phyloP scores from a whole-genome alignment of 2,797 vertebrate species.

The Cryptoprocta ferox region DNA sequence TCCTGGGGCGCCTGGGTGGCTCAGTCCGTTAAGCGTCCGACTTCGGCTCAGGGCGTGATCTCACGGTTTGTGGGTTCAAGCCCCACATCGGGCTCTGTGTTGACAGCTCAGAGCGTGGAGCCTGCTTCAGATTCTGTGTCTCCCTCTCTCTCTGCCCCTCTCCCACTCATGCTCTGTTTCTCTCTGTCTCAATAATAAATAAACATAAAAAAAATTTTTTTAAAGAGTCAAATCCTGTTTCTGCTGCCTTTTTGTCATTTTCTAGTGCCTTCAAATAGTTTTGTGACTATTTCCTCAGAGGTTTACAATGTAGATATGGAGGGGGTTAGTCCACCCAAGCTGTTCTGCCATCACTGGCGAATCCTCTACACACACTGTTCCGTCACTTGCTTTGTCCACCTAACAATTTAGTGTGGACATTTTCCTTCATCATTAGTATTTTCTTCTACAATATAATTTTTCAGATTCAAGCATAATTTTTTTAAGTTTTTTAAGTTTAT shows the following conservation, averaged over 20 bases:
- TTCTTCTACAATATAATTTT: constrained; percentile 19
- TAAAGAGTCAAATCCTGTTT: constrained; percentile 44
- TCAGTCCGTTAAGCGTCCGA: too few relatives aligned
- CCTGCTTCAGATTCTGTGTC: too few relatives aligned
- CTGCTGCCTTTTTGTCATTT: not conserved
- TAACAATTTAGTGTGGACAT: not conserved
- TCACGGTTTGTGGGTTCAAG: too few relatives aligned
- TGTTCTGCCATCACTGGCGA: not conserved
- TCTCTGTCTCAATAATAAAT: too few relatives aligned
- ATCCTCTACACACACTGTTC: not conserved
- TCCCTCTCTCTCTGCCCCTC: too few relatives aligned
- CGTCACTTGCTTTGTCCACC: not conserved
- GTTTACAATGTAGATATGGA: not conserved
- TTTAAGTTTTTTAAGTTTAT: not conserved
- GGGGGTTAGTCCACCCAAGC: not conserved
- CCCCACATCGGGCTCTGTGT: too few relatives aligned
- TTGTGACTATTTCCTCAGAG: not conserved
- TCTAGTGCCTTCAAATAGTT: not conserved
- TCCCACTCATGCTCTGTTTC: too few relatives aligned
- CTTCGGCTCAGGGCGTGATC: too few relatives aligned
- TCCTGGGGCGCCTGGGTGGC: too few relatives aligned
- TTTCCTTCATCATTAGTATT: not conserved
- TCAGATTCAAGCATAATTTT: constrained; percentile 9
- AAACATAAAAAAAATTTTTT: too few relatives aligned
- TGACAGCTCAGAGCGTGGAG: too few relatives aligned